Percentiles rank a stretch among this genome's conserved stretches.
Evolutionary conservation across 2,797 vertebrate genomes (phyloP).

Genomic region (Artibeus jamaicensis): DNA sequence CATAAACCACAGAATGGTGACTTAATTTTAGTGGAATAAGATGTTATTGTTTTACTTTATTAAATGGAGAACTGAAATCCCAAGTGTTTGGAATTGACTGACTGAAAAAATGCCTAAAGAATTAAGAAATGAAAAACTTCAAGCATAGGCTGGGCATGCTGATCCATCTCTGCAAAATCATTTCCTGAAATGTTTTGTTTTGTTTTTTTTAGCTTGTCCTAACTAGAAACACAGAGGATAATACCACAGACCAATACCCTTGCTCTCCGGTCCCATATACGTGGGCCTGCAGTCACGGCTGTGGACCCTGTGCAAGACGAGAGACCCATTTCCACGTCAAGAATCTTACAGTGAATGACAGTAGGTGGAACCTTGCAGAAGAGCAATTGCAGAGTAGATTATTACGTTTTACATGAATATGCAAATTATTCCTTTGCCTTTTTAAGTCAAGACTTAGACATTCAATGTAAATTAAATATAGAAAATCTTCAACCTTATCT

Average conservation of each 20-base stretch:
- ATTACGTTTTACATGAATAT: constrained; percentile 34
- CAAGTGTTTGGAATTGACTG: neutral
- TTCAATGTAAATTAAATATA: constrained; percentile 49
- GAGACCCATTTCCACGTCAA: neutral
- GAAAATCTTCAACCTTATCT: constrained; percentile 18
- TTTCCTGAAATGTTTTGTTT: neutral
- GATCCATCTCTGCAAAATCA: neutral
- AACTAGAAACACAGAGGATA: neutral
- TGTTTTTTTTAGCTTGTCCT: neutral
- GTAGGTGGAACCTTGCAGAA: neutral
- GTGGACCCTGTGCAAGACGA: neutral
- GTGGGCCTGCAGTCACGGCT: neutral
- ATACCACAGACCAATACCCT: neutral
- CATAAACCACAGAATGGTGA: neutral
- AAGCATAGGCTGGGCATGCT: neutral
- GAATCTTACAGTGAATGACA: neutral
- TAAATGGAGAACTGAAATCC: constrained; percentile 32
- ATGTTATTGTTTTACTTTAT: neutral
- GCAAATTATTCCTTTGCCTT: constrained; percentile 35
- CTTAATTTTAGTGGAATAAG: neutral
- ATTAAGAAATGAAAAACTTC: constrained; percentile 33
- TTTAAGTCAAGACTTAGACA: constrained; percentile 28
- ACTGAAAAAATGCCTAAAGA: neutral
- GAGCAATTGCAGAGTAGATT: neutral
- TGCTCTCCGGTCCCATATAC: neutral